Percentiles rank a stretch among this genome's conserved stretches.
Evolutionary conservation across 2,113 vertebrate species (phyloP).

Genomic region (Acanthochromis polyacanthus): DNA sequence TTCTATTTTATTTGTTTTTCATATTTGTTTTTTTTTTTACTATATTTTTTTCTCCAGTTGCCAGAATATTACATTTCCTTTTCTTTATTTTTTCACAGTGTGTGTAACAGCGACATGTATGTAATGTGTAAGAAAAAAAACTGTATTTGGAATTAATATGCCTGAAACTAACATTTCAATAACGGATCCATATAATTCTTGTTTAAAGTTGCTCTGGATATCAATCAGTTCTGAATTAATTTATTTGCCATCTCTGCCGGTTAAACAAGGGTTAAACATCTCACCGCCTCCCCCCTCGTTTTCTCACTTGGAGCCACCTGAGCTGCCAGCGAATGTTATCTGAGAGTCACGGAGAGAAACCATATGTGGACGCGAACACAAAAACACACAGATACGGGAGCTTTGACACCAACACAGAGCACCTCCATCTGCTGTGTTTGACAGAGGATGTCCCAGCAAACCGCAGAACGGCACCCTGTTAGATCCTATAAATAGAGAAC

Average conservation of each 20-base stretch:
- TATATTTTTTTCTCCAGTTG: no score
- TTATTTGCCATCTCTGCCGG: not conserved
- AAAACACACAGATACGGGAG: conserved; percentile 27
- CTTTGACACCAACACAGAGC: conserved; percentile 31
- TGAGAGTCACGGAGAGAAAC: conserved; percentile 64
- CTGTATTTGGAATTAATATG: no score
- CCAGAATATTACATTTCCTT: no score
- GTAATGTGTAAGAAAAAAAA: no score
- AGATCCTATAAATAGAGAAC: conserved; percentile 62
- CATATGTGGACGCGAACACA: conserved; percentile 60
- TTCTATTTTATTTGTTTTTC: no score
- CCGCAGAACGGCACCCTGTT: conserved; percentile 47
- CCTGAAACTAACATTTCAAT: no score
- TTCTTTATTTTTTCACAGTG: no score
- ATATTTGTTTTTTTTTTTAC: no score
- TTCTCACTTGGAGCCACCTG: conserved; percentile 60
- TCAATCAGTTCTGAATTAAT: no score
- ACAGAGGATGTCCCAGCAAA: conserved; percentile 52
- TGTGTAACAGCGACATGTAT: no score
- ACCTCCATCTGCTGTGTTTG: conserved; percentile 63
- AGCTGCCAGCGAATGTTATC: conserved; percentile 64
- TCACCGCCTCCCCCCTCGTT: not conserved
- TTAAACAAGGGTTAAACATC: conserved; percentile 30
- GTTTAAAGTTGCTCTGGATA: no score
- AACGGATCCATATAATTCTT: no score